These are phyloP conservation scores for Montipora cactus DNA, from an alignment of 64 coral and sea anemone genomes.

Conservation along the genomic window DNA sequence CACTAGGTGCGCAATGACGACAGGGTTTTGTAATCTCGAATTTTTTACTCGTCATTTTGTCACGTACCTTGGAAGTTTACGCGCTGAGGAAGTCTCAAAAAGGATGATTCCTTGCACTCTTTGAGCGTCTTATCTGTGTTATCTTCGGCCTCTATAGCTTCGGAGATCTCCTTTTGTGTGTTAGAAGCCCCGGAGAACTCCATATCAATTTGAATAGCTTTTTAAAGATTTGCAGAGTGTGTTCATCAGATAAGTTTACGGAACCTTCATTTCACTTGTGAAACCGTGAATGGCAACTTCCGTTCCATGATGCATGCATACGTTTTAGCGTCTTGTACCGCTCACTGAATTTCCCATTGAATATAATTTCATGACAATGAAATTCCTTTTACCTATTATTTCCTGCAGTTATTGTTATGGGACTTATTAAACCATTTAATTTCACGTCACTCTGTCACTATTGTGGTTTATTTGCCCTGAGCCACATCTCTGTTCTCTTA, in stretches of 20 bases:
- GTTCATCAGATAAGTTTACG: constrained; percentile 88
- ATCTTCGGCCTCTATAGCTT: constrained; percentile 81
- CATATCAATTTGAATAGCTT: constrained; percentile 85
- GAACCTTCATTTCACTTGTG: constrained; percentile 80
- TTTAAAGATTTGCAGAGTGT: constrained; percentile 79
- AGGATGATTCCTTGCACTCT: constrained; percentile 21
- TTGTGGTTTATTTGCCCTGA: constrained; percentile 48
- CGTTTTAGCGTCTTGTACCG: constrained; percentile 83
- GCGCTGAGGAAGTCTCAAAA: neutral
- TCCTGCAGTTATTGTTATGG: constrained; percentile 89
- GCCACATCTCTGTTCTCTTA: constrained; percentile 55
- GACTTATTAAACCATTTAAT: constrained; percentile 61
- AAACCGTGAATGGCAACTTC: constrained; percentile 94
- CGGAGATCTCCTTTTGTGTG: constrained; percentile 87
- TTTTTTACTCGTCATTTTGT: constrained; percentile 17
- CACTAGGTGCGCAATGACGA: constrained; percentile 12
- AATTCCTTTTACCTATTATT: constrained; percentile 98
- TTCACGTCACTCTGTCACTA: constrained; percentile 39
- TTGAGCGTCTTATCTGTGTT: constrained; percentile 69
- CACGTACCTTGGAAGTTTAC: constrained; percentile 31
- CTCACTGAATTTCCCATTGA: constrained; percentile 95
- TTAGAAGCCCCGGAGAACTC: constrained; percentile 78
- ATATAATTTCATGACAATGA: constrained; percentile 94
- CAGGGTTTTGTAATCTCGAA: neutral
- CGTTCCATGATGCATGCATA: constrained; percentile 84